These are phyloP conservation scores for Ataeniobius toweri DNA, from an alignment of 2,797 vertebrate genomes.

Conservation along the genomic window DNA sequence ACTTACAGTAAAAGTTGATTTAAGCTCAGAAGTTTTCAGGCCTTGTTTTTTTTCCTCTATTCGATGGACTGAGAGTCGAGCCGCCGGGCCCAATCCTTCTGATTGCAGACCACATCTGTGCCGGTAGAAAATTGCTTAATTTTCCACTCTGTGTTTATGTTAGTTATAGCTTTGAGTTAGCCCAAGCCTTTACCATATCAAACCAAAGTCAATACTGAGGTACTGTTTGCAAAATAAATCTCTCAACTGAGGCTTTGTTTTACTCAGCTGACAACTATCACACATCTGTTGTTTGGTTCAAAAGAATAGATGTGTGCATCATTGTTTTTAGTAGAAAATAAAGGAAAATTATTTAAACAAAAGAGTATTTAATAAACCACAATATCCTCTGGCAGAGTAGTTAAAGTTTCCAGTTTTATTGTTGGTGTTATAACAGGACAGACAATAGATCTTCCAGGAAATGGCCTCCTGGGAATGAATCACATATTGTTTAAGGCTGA, in stretches of 20 bases:
- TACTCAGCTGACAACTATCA: neutral
- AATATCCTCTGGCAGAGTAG: neutral
- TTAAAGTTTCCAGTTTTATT: constrained; percentile 29
- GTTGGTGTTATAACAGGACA: constrained; percentile 16
- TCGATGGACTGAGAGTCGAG: constrained; percentile 53
- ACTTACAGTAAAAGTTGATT: constrained; percentile 29
- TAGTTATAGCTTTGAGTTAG: neutral
- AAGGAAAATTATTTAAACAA: constrained; percentile 9
- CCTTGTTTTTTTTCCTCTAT: constrained; percentile 49
- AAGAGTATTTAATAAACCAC: neutral
- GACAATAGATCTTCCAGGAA: constrained; percentile 66
- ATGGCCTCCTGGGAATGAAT: constrained; percentile 44
- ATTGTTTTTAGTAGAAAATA: neutral
- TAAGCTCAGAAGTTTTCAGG: constrained; percentile 17
- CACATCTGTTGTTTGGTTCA: neutral
- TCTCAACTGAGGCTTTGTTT: neutral
- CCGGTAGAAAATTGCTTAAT: constrained; percentile 43
- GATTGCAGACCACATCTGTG: constrained; percentile 54
- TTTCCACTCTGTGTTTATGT: constrained; percentile 19
- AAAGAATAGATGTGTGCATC: neutral
- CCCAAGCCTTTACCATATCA: neutral
- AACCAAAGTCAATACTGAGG: neutral
- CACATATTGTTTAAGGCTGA: constrained; percentile 50
- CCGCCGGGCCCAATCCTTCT: constrained; percentile 31
- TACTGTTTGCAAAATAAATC: constrained; percentile 12